phyloP scores from a whole-genome alignment of 1,140 invertebrate genomes.

The Thalassaphorura encarpata region DNA sequence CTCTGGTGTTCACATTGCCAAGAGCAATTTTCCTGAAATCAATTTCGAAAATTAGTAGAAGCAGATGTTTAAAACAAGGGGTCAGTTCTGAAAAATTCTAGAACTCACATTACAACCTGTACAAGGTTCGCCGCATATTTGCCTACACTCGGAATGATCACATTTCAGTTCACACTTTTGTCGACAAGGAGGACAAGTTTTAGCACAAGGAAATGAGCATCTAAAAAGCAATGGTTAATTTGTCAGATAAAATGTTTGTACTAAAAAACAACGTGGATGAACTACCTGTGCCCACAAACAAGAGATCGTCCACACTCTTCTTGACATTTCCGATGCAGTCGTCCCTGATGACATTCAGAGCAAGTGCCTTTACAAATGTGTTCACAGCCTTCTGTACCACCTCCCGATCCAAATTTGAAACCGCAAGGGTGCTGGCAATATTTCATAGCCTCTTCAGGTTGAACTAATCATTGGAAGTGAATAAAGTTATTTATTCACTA shows the following conservation, averaged over 20 bases:
- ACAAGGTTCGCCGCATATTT: slow-evolving; percentile 51
- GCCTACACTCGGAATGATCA: slow-evolving; percentile 45
- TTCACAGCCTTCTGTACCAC: slow-evolving; percentile 13
- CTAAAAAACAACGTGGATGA: too few relatives aligned
- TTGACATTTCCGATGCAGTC: slow-evolving; percentile 50
- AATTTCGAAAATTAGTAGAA: slow-evolving; percentile 5
- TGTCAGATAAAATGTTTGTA: slow-evolving; percentile 20
- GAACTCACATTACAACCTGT: slow-evolving; percentile 45
- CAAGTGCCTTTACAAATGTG: slow-evolving; percentile 42
- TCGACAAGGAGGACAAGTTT: slow-evolving; percentile 51
- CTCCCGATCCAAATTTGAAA: slow-evolving; percentile 11
- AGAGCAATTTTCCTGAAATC: slow-evolving; percentile 32
- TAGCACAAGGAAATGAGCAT: slow-evolving; percentile 50
- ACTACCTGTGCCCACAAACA: slow-evolving; percentile 53
- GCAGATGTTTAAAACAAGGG: background rate
- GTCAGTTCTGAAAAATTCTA: background rate
- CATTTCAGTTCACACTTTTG: slow-evolving; percentile 48
- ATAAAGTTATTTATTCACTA: background rate
- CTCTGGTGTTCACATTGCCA: slow-evolving; percentile 44
- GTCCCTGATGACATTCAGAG: slow-evolving; percentile 47
- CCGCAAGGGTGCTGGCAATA: slow-evolving; percentile 24
- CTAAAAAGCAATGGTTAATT: slow-evolving; percentile 39
- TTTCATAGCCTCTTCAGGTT: slow-evolving; percentile 6
- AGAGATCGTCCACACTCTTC: slow-evolving; percentile 47
- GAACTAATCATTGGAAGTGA: background rate